Evolutionary conservation across 2,113 vertebrate species (phyloP).

Genomic region (Limanda limanda): DNA sequence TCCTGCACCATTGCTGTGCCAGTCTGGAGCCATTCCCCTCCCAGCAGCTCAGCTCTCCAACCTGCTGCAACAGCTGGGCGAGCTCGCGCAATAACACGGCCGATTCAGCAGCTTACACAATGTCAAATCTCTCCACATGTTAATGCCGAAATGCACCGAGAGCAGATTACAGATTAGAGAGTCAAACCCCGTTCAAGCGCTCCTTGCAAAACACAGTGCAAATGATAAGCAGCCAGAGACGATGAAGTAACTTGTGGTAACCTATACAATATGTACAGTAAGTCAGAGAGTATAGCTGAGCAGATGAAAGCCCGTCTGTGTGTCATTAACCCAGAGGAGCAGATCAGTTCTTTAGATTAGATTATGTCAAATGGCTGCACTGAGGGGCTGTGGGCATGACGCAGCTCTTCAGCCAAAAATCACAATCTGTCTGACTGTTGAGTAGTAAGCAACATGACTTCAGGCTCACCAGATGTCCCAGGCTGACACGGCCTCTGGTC

Average conservation of each 20-base stretch:
- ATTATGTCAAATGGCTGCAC: constrained; percentile 11
- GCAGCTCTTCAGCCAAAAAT: constrained; percentile 38
- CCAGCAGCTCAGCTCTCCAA: constrained; percentile 33
- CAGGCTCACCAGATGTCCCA: constrained; percentile 65
- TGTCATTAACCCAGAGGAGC: constrained; percentile 43
- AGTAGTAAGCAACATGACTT: constrained; percentile 50
- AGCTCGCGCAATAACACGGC: constrained; percentile 5
- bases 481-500: constrained; percentile 36
- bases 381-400: constrained; percentile 26
- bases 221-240: constrained; percentile 14
- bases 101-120: constrained; percentile 61
- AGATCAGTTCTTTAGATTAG: constrained; percentile 44
- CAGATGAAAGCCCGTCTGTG: constrained; percentile 19
- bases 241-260: constrained; percentile 28
- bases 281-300: constrained; percentile 23
- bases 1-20: constrained; percentile 33
- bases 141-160: constrained; percentile 42
- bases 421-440: constrained; percentile 51
- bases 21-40: constrained; percentile 28
- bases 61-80: constrained; percentile 57
- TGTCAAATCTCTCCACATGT: constrained; percentile 57
- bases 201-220: constrained; percentile 20
- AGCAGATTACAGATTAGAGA: constrained; percentile 66
- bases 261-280: constrained; percentile 16
- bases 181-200: constrained; percentile 9